Percentiles rank a stretch among this genome's conserved stretches.
These are phyloP conservation scores for Dasypolia templi DNA, from an alignment of 2,888 invertebrate genomes.

Conservation along the genomic window DNA sequence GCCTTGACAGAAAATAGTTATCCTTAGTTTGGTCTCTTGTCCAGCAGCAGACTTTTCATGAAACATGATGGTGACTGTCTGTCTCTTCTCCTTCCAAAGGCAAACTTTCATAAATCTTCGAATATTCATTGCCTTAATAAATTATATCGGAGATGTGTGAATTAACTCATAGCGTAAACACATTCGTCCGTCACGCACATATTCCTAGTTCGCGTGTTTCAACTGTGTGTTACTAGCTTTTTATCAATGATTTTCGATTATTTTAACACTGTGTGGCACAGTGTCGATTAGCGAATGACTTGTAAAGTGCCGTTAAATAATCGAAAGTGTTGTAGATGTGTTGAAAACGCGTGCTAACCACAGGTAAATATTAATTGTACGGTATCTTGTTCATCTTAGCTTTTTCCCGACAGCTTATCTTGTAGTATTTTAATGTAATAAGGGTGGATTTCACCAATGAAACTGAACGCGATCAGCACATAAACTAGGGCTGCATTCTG, in stretches of 20 bases:
- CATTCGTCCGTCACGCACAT: slow-evolving; percentile 62
- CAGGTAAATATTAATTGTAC: slow-evolving; percentile 49
- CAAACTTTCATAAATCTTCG: slow-evolving; percentile 4
- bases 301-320: slow-evolving; percentile 32
- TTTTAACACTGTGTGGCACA: slow-evolving; percentile 21
- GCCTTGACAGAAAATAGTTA: no score
- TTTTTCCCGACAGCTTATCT: slow-evolving; percentile 9
- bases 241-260: not conserved
- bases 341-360: slow-evolving; percentile 48
- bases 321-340: slow-evolving; percentile 54
- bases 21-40: not conserved
- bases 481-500: no score
- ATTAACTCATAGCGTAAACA: slow-evolving; percentile 49
- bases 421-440: slow-evolving; percentile 1
- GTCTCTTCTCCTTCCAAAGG: slow-evolving; percentile 9
- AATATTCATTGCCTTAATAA: slow-evolving; percentile 22
- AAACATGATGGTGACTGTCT: not conserved
- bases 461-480: no score
- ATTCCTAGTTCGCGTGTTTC: slow-evolving; percentile 33
- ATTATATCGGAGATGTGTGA: slow-evolving; percentile 37
- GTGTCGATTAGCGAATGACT: slow-evolving; percentile 26
- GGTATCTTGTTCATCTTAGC: slow-evolving; percentile 24
- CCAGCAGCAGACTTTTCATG: not conserved
- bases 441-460: no score
- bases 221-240: slow-evolving; percentile 20